These are phyloP conservation scores for Poecilia velifera DNA, from an alignment of 2,797 vertebrate species.

Conservation along the genomic window DNA sequence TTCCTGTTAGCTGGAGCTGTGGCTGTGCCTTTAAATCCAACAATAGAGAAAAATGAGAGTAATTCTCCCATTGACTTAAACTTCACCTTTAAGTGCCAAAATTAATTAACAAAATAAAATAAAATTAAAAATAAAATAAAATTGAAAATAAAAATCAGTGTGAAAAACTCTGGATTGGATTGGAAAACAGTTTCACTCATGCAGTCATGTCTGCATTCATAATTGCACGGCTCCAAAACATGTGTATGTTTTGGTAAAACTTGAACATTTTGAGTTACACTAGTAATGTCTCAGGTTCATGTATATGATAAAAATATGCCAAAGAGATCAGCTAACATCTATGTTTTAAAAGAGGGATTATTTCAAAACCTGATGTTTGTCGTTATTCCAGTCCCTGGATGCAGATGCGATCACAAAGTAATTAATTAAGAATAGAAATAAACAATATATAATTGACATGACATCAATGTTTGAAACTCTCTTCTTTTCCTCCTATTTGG, in stretches of 20 bases:
- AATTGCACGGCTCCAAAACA: neutral
- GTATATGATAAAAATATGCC: neutral
- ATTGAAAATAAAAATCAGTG: neutral
- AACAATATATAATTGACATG: neutral
- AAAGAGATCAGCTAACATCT: neutral
- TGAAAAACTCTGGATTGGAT: neutral
- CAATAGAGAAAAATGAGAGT: neutral
- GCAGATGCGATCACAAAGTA: neutral
- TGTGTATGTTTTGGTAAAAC: neutral
- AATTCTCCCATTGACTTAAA: neutral
- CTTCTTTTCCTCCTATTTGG: neutral
- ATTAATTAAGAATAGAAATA: neutral
- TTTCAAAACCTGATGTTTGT: neutral
- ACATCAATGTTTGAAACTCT: slow-evolving; percentile 17
- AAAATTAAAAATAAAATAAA: neutral
- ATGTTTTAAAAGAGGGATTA: neutral
- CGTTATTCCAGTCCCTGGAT: neutral
- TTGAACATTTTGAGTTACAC: neutral
- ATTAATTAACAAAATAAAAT: neutral
- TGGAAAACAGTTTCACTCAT: neutral
- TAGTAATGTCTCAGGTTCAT: neutral
- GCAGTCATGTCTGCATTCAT: neutral
- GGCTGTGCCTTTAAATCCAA: neutral
- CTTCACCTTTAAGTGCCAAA: neutral
- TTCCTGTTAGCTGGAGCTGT: neutral